phyloP scores from a whole-genome alignment of 2,888 invertebrate species.

The Eupeodes luniger region DNA sequence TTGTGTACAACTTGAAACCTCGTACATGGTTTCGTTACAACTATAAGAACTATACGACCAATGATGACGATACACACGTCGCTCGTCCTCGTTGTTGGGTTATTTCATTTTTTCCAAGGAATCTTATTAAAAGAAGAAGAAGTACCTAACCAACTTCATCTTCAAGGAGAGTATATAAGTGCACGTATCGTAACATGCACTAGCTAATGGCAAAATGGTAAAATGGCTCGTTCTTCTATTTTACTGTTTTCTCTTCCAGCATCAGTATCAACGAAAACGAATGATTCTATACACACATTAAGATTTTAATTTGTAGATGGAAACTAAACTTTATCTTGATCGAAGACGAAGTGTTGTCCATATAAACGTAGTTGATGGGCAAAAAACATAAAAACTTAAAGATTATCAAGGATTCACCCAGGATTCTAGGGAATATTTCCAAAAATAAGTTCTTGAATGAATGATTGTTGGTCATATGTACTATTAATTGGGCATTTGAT shows the following conservation, averaged over 20 bases:
- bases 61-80: not conserved
- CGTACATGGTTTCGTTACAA: slow-evolving; percentile 51
- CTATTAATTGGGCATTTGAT: not conserved
- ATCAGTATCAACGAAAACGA: not conserved
- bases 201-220: slow-evolving; percentile 52
- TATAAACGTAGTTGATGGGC: not conserved
- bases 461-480: slow-evolving; percentile 18
- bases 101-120: slow-evolving; percentile 29
- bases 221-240: slow-evolving; percentile 15
- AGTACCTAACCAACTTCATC: slow-evolving; percentile 7
- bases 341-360: not conserved
- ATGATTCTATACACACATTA: not conserved
- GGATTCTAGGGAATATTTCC: not conserved
- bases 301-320: slow-evolving; percentile 21
- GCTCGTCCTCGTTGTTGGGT: slow-evolving; percentile 12
- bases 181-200: slow-evolving; percentile 37
- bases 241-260: slow-evolving; percentile 33
- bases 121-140: slow-evolving; percentile 36
- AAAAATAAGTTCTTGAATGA: slow-evolving; percentile 48
- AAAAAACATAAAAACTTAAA: slow-evolving; percentile 22
- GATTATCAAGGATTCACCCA: not conserved
- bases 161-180: slow-evolving; percentile 64
- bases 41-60: not conserved
- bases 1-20: slow-evolving; percentile 65
- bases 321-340: slow-evolving; percentile 28